Percentiles rank a stretch among this genome's conserved stretches.
Conservation (phyloP, 2,888 invertebrate genomes). For the Drymonia ruficornis region DNA sequence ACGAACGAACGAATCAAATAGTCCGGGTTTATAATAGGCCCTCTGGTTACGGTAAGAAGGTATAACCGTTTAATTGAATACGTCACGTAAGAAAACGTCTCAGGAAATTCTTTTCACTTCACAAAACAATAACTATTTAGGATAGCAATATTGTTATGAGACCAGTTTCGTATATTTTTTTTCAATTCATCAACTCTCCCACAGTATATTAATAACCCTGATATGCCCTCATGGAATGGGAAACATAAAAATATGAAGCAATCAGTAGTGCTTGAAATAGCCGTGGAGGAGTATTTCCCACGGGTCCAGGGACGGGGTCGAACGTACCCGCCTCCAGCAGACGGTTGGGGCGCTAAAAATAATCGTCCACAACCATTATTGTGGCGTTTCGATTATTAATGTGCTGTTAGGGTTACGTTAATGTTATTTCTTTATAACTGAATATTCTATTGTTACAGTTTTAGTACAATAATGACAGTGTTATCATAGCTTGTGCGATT, state of each 20-base stretch:
- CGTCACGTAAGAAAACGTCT: too few species aligned
- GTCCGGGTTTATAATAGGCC: too few species aligned
- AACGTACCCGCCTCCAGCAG: conserved; percentile 25
- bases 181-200: conserved; percentile 3
- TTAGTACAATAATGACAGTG: not conserved
- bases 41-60: too few species aligned
- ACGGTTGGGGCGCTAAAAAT: conserved; percentile 32
- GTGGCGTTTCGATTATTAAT: conserved; percentile 24
- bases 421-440: conserved; percentile 5
- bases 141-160: not conserved
- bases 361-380: conserved; percentile 18
- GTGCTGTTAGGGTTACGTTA: conserved; percentile 13
- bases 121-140: too few species aligned
- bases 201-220: not conserved
- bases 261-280: conserved; percentile 43
- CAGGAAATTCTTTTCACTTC: too few species aligned
- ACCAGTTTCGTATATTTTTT: not conserved
- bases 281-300: conserved; percentile 45
- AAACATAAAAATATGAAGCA: conserved; percentile 40
- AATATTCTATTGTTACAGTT: not conserved
- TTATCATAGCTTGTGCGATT: too few species aligned
- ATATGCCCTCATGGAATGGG: not conserved
- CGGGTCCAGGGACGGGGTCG: conserved; percentile 33
- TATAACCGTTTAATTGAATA: too few species aligned
- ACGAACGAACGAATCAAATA: too few species aligned